Base-by-base conservation (phyloP, 2,888 invertebrate species). In the Netelia fuscicornis region DNA sequence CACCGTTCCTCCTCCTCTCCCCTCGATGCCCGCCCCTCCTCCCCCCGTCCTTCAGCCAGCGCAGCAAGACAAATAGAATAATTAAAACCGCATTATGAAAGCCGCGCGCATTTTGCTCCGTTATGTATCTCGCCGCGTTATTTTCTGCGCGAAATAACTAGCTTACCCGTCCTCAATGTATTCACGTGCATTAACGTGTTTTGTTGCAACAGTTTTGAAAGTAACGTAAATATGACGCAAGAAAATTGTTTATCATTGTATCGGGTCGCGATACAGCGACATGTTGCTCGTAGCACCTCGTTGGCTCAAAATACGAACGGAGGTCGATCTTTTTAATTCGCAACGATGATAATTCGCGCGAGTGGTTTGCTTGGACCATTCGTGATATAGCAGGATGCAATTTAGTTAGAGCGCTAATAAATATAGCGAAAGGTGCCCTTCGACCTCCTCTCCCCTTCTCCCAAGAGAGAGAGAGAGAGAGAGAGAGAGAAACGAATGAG, bases 51-150 rank as follows among this genome's bases (percentile, higher is more conserved):
- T 10, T 20, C 71, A 83, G 76, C 75, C 70, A 68, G 48, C 78
- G 71, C 84, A 23, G 78, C 82, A 81, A 85, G 89, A 89, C 90
- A 91, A 92, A 91, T 92, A 92, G 89, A 91, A 92, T 91, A 92
- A 92, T 92, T 92, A 92, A 92, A 92, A 92, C 83, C 87, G 86
- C 91, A 92, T 92, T 92, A 92, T 88, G 20, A 81, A 78, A 81
- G 79, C 84, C 37, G 83, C 72, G 48, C 64, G 75, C 64, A 80
- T 78, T 65, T 77, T 84, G 80, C 84, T 77, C 68, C 80, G 81
- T 86, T 85, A 84, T 84, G 84, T 84, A 84, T 72, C 84, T 83
- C 78, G 56, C 65, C 75, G 62, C 48, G 78, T 37, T 78, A 25
- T 74, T 65, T 68, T 58, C 58, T 56, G 25, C 77, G 25, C 65